Conservation (phyloP, 2,888 invertebrate genomes). For the Zele albiditarsus region DNA sequence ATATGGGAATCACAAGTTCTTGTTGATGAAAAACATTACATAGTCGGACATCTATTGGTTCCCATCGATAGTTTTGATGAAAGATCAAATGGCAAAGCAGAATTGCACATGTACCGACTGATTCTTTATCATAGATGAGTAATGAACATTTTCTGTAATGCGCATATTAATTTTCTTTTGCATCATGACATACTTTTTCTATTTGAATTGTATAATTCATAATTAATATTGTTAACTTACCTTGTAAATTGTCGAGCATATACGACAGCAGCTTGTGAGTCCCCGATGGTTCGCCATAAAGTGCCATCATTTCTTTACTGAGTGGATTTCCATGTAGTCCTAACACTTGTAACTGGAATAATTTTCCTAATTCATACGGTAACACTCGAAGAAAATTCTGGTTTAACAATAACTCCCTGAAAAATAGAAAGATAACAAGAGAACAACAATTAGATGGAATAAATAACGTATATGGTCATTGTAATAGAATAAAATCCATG, state of each 20-base stretch:
- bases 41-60: not conserved
- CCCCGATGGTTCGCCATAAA: conserved; percentile 95
- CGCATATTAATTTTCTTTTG: not conserved
- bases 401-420: conserved; percentile 93
- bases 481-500: not conserved
- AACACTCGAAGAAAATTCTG: conserved; percentile 95
- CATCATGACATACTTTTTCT: not conserved
- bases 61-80: not conserved
- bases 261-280: conserved; percentile 94
- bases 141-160: too few species aligned
- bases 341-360: conserved; percentile 95
- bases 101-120: not conserved
- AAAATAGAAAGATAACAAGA: conserved; percentile 59
- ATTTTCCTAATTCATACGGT: conserved; percentile 97
- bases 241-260: conserved; percentile 96
- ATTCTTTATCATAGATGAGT: not conserved
- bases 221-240: conserved; percentile 75
- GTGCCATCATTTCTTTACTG: conserved; percentile 90
- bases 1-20: not conserved
- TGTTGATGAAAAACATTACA: not conserved
- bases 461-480: not conserved
- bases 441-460: conserved; percentile 5
- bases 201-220: too few species aligned
- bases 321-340: conserved; percentile 96
- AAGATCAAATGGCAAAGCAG: not conserved